Percentiles rank a stretch among this genome's conserved stretches.
These are phyloP conservation scores for Heptranchias perlo DNA, from an alignment of 2,113 vertebrate genomes.

Conservation along the genomic window DNA sequence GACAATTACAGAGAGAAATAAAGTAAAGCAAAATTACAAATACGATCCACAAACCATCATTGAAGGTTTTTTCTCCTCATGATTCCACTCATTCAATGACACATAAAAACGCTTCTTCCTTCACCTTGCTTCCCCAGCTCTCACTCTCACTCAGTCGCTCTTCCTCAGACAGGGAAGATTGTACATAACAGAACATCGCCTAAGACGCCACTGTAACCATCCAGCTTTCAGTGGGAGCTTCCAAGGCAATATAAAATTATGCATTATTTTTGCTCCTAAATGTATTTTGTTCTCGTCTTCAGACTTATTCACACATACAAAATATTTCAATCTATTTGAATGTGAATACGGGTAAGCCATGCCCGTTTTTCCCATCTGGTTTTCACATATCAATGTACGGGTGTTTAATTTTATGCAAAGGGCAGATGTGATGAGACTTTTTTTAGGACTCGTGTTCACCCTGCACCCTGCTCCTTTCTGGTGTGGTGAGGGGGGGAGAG, in stretches of 20 bases:
- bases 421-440: background rate
- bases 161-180: background rate
- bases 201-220: no score
- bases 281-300: background rate
- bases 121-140: background rate
- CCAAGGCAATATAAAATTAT: no score
- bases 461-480: background rate
- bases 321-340: background rate
- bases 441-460: background rate
- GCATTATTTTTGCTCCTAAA: background rate
- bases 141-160: background rate
- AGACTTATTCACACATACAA: background rate
- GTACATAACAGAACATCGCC: no score
- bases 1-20: background rate
- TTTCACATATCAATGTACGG: background rate
- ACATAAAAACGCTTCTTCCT: background rate
- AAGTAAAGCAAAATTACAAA: background rate
- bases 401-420: background rate
- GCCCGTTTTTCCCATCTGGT: background rate
- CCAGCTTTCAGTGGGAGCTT: no score
- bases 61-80: background rate
- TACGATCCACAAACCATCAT: background rate
- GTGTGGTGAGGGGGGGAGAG: no score
- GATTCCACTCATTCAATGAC: background rate
- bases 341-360: background rate